Base-by-base conservation (phyloP, 2,797 vertebrate genomes). In the Onychomys leucogaster region DNA sequence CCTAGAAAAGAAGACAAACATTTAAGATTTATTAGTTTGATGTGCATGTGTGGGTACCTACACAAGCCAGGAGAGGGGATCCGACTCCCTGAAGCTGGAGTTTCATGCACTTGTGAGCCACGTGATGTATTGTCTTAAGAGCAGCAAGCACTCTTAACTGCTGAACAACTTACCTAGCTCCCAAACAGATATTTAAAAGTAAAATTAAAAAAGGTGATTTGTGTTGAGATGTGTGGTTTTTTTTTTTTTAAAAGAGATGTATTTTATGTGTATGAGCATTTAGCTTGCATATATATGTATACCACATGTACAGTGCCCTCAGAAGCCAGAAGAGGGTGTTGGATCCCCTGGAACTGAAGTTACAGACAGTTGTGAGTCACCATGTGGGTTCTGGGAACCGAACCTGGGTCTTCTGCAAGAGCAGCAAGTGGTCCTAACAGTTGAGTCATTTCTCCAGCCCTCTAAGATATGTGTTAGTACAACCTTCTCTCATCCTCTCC, bases 1-100 rank as follows among this genome's bases (percentile, higher is more conserved):
- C 99, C 99, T 99, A 98, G 96, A 91, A 98, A 97, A 98, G 93
- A 98, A 98, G 98, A 96, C 96, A 97, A 94, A 95, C 86, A 94
- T 43, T 71, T 65, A 86, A 27, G 63, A 16, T 23, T 52, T 86
- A 69, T 27, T 27, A 25, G 32, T 37, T n/a, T 86, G 11, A n/a
- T 52, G 83, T 16, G 21, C 63, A 25, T 16, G 11, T 23, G 11
- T 67, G 32, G 12, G 21, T 52, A 25, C 2, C 43, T 34, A 52
- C 46, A 27, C 17, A n/a, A 27, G 34, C 63, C 34, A 27, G 65
- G 52, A 69, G 83, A 69, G 65, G 43, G 13, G 25, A 21, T 52
- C 21, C 9, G 46, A 52, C 8, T n/a, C 84, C 63, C 21, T 1
- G 21, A 49, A 69, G 32, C 65, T 17, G 37, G 41, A 83, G 81